phyloP scores from a whole-genome alignment of 2,797 vertebrate genomes.

The Syngnathus acus region DNA sequence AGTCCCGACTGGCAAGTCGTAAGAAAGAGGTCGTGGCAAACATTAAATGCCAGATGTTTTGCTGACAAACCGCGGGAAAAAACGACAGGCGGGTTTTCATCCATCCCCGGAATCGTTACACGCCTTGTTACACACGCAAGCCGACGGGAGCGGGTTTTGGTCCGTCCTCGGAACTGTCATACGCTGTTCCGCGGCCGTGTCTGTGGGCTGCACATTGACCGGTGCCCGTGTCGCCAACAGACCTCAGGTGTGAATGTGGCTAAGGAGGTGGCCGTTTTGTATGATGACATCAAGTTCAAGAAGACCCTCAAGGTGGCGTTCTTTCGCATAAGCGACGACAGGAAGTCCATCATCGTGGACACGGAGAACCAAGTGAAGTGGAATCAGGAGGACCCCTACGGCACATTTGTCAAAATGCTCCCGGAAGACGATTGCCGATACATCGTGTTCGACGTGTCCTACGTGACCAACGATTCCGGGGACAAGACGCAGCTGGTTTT shows the following conservation, averaged over 20 bases:
- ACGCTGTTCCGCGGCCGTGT: too few relatives aligned
- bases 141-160: too few relatives aligned
- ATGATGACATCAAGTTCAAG: neutral
- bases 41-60: too few relatives aligned
- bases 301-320: neutral
- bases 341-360: neutral
- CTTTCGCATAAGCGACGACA: neutral
- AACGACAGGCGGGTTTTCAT: too few relatives aligned
- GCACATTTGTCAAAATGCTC: neutral
- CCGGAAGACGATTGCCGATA: neutral
- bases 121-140: too few relatives aligned
- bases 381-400: neutral
- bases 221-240: neutral
- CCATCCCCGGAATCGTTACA: too few relatives aligned
- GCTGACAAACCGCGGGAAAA: too few relatives aligned
- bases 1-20: too few relatives aligned
- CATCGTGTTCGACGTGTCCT: neutral
- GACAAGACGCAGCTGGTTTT: neutral
- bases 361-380: neutral
- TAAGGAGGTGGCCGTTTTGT: fast-evolving
- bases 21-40: too few relatives aligned
- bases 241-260: neutral
- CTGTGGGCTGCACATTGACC: too few relatives aligned
- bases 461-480: neutral
- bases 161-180: too few relatives aligned